Evolutionary conservation across 2,113 vertebrate species (phyloP).

Genomic region (Dromiciops gliroides): DNA sequence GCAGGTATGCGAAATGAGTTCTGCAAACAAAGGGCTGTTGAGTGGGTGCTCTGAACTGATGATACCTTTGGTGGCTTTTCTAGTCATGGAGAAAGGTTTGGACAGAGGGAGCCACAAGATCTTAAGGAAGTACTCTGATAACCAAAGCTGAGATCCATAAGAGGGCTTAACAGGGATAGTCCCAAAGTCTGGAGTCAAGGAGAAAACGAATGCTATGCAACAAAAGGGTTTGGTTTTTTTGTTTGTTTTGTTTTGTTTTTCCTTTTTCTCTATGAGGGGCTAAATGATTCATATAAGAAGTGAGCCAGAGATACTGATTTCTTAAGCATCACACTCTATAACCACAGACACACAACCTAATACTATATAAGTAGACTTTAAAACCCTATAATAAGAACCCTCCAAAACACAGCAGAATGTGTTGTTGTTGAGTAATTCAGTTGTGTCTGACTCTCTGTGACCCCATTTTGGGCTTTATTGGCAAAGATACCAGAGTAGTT

Average conservation of each 20-base stretch:
- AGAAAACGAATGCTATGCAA: not conserved
- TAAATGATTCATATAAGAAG: not conserved
- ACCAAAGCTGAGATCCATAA: not conserved
- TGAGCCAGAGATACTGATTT: too few species aligned
- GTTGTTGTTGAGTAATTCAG: not conserved
- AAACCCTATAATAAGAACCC: not conserved
- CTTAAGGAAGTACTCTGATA: not conserved
- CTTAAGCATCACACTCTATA: not conserved
- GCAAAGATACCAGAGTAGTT: too few species aligned
- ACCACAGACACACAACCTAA: not conserved
- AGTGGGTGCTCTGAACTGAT: not conserved
- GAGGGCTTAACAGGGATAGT: not conserved
- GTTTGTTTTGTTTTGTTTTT: too few species aligned
- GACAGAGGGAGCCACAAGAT: accelerated
- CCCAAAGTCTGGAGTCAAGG: not conserved
- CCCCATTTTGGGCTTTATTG: too few species aligned
- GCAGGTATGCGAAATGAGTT: constrained; percentile 62
- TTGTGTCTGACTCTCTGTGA: too few species aligned
- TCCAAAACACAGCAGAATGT: not conserved
- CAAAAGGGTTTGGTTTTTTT: not conserved
- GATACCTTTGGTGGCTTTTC: not conserved
- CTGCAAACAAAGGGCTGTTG: not conserved
- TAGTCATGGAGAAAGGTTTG: not conserved
- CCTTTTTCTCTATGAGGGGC: not conserved
- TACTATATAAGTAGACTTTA: not conserved